Base-by-base conservation (phyloP, 30 jellyfish, hydroid and myxozoan species). In the Haliclystus octoradiatus region DNA sequence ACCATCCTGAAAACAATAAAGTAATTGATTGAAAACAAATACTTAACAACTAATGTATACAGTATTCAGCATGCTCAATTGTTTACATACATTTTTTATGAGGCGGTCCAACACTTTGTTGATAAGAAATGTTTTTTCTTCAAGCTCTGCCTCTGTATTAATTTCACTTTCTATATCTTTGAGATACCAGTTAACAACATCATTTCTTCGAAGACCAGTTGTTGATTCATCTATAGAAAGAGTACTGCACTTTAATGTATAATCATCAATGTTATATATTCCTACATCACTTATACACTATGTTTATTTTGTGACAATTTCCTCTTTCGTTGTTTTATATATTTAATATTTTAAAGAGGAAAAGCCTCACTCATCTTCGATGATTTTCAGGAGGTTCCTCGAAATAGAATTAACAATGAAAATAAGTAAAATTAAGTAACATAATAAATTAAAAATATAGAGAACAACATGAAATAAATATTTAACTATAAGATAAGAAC, bases 161-260 rank as follows among this genome's bases (percentile, higher is more conserved):
- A 92, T 92, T 28, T 92, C 96, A 23, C 80, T 72, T 50, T 92
- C 99, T 19, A 61, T 84, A n/a, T 84, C 94, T 65, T 84, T 80
- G 50, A 92, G 49, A 63, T 92, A 92, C 99, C 99, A 92, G 72
- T 85, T 83, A n/a, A 84, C 81, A 24, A 92, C 85, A 69, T 84
- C 96, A 2, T 76, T 60, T 50, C 92, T 72, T 33, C 95, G 81
- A 26, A 84, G 62, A 0, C 84, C 96, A 32, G 57, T 26, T 57
- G 68, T 5, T 57, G 12, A 12, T 15, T 57, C 34, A 29, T 64
- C 34, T 15, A 13, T 14, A 64, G 28, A 12, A 29, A n/a, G n/a
- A n/a, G n/a, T n/a, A n/a, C n/a, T n/a, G n/a, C n/a, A n/a, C n/a
- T n/a, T n/a, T n/a, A n/a, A n/a, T n/a, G n/a, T n/a, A n/a, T n/a